These are phyloP conservation scores for Drosophila mimetica DNA, from an alignment of 2,888 invertebrate genomes.

Conservation along the genomic window DNA sequence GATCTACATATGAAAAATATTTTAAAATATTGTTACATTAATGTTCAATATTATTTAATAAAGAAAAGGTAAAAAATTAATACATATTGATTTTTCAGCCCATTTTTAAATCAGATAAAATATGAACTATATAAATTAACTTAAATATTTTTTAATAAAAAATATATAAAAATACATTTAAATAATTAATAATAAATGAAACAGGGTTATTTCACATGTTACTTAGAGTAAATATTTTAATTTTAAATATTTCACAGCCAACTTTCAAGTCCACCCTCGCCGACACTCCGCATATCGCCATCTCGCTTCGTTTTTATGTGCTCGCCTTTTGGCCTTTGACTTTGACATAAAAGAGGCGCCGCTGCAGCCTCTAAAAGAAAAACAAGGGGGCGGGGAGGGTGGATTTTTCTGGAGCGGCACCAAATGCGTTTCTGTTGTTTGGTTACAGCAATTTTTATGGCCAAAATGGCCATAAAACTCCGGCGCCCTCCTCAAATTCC, in stretches of 20 bases:
- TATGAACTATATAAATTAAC: too few species aligned
- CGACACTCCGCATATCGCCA: conserved; percentile 33
- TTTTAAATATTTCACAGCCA: background rate
- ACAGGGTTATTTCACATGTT: too few species aligned
- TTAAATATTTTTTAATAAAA: too few species aligned
- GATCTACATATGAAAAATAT: too few species aligned
- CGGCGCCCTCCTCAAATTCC: conserved; percentile 45
- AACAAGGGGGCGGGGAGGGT: conserved; percentile 28
- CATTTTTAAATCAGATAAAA: too few species aligned
- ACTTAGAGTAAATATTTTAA: too few species aligned
- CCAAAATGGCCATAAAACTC: conserved; percentile 70
- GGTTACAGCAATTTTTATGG: conserved; percentile 72
- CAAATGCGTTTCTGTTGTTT: conserved; percentile 75
- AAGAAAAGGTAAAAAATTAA: too few species aligned
- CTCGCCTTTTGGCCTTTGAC: conserved; percentile 72
- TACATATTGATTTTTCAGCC: too few species aligned
- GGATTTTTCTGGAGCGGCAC: conserved; percentile 39
- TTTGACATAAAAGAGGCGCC: conserved; percentile 71
- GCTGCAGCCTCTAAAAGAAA: conserved; percentile 31
- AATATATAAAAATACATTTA: too few species aligned
- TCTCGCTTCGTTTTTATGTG: conserved; percentile 59
- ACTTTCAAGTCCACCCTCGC: conserved; percentile 53
- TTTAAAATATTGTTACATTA: too few species aligned
- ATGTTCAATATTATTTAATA: too few species aligned
- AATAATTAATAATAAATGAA: too few species aligned